Conservation (phyloP, 2,888 invertebrate genomes). For the Amiota mariae region DNA sequence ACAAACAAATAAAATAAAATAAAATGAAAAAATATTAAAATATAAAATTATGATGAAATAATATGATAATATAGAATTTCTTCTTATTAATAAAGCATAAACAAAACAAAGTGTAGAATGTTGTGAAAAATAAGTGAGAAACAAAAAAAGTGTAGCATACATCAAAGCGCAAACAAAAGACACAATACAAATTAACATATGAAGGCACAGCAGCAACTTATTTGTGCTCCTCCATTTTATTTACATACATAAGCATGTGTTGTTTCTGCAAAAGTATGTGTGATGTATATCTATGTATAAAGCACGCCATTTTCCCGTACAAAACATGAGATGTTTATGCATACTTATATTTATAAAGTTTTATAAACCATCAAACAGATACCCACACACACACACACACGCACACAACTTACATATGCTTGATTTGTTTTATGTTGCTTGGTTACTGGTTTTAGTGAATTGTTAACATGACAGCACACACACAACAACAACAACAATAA, state of each 20-base stretch:
- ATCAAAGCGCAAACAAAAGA: conserved; percentile 45
- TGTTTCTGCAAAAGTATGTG: too few relatives aligned
- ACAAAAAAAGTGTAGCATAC: conserved; percentile 46
- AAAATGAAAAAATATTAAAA: neutral
- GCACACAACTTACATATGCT: conserved; percentile 40
- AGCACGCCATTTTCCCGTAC: conserved; percentile 15
- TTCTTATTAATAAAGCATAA: conserved; percentile 54
- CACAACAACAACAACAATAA: conserved; percentile 34
- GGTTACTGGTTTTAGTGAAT: conserved; percentile 53
- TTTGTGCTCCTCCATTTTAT: too few relatives aligned
- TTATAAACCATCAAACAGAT: conserved; percentile 38
- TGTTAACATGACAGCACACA: conserved; percentile 68
- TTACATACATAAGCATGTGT: too few relatives aligned
- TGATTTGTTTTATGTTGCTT: neutral
- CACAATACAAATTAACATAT: too few relatives aligned
- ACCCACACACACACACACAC: conserved; percentile 28
- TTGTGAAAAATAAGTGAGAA: conserved; percentile 35
- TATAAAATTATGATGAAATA: neutral
- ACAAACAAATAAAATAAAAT: neutral
- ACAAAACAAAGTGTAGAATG: conserved; percentile 37
- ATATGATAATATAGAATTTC: conserved; percentile 32
- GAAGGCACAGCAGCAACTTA: too few relatives aligned
- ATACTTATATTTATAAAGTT: conserved; percentile 3
- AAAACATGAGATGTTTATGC: neutral
- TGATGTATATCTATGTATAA: neutral